Percentiles rank a stretch among this genome's conserved stretches.
phyloP scores from a whole-genome alignment of 2,797 vertebrate genomes.

The Leuciscus waleckii region DNA sequence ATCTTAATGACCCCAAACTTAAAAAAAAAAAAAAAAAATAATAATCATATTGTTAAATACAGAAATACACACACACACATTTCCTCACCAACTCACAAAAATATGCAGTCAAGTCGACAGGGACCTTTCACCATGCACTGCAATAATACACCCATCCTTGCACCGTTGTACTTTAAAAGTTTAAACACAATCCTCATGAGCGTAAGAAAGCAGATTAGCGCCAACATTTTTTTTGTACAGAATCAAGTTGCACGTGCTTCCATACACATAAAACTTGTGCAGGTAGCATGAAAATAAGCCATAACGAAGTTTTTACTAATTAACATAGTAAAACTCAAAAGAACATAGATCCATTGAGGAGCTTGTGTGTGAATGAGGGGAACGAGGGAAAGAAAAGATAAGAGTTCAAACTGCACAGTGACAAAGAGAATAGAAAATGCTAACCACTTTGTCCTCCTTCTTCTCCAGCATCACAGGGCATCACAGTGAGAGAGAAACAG shows the following conservation, averaged over 20 bases:
- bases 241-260: neutral
- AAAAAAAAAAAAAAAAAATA: neutral
- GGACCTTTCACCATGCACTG: constrained; percentile 32
- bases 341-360: neutral
- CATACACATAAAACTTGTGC: neutral
- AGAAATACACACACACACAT: neutral
- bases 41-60: neutral
- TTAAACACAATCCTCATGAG: neutral
- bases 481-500: constrained; percentile 66
- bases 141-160: constrained; percentile 26
- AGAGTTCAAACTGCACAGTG: neutral
- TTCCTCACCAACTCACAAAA: constrained; percentile 40
- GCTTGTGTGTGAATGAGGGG: constrained; percentile 2
- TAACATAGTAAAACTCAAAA: neutral
- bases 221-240: neutral
- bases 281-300: neutral
- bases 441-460: constrained; percentile 99
- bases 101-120: constrained; percentile 43
- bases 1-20: neutral
- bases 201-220: neutral
- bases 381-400: neutral
- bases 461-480: constrained; percentile 82
- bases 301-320: neutral
- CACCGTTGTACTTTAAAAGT: neutral
- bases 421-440: constrained; percentile 72